A percentile compares a stretch with the other conserved stretches of the same genome.
Conservation (phyloP, 2,888 invertebrate genomes). For the Meiosimyza platycephala region DNA sequence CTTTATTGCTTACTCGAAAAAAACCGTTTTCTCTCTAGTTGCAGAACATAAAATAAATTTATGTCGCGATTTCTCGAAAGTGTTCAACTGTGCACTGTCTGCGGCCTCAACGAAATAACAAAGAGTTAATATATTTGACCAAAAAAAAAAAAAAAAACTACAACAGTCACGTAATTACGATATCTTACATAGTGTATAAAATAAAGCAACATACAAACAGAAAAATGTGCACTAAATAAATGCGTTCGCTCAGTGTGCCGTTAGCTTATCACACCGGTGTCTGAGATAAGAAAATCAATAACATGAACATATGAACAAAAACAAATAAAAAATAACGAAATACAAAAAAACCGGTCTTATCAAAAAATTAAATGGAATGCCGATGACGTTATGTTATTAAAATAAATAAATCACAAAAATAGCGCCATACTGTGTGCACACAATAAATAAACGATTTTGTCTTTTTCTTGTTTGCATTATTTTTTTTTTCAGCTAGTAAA, state of each 20-base stretch:
- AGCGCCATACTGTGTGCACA: neutral
- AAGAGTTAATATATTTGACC: slow-evolving; percentile 13
- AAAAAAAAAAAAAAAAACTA: neutral
- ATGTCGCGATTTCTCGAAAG: too few relatives aligned
- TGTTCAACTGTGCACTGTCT: too few relatives aligned
- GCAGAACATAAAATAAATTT: too few relatives aligned
- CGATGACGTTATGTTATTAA: slow-evolving; percentile 10
- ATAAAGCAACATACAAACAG: neutral
- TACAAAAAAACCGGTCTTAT: slow-evolving; percentile 9
- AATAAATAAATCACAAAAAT: slow-evolving; percentile 11
- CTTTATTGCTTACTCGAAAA: too few relatives aligned
- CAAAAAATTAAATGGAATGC: slow-evolving; percentile 8
- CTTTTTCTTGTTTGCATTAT: too few relatives aligned
- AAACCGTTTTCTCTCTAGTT: too few relatives aligned
- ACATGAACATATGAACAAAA: neutral
- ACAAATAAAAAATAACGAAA: neutral
- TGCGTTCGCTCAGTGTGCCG: too few relatives aligned
- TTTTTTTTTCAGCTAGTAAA: too few relatives aligned
- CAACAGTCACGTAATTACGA: neutral
- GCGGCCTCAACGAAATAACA: neutral
- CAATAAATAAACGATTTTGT: too few relatives aligned
- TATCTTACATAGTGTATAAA: neutral
- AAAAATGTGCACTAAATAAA: slow-evolving; percentile 1
- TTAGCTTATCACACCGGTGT: slow-evolving; percentile 18
- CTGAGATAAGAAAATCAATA: slow-evolving; percentile 13